Percentiles rank a stretch among this genome's conserved stretches.
Evolutionary conservation across 2,113 vertebrate species (phyloP).

Genomic region (Arvicanthis niloticus): DNA sequence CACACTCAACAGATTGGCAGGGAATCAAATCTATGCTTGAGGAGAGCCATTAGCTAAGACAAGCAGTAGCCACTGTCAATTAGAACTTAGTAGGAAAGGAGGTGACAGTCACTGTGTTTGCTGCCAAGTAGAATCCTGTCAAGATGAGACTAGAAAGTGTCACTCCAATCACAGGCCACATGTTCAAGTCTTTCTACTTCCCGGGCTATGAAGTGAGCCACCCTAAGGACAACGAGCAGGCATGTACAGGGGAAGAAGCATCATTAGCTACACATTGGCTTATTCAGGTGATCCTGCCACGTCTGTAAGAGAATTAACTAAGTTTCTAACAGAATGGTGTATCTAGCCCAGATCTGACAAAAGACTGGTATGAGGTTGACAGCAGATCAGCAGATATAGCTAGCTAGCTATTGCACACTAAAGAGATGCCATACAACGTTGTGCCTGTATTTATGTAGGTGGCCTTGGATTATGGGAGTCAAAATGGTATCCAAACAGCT

Average conservation of each 20-base stretch:
- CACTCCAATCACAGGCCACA: neutral
- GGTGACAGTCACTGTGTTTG: neutral
- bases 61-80: neutral
- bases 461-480: neutral
- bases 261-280: neutral
- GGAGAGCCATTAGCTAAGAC: constrained; percentile 33
- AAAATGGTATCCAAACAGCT: neutral
- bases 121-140: neutral
- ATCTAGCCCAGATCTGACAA: neutral
- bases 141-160: neutral
- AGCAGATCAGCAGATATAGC: neutral
- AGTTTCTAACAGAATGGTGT: neutral
- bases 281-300: neutral
- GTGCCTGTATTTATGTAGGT: neutral
- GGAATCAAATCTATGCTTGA: neutral
- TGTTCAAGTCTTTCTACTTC: neutral
- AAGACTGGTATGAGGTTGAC: neutral
- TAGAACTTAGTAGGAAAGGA: constrained; percentile 31
- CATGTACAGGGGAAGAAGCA: neutral
- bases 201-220: neutral
- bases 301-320: neutral
- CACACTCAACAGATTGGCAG: neutral
- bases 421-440: neutral
- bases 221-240: neutral
- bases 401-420: neutral